Percentiles rank a stretch among this genome's conserved stretches.
These are phyloP conservation scores for Dromiciops gliroides DNA, from an alignment of 2,113 vertebrate species.

Conservation along the genomic window DNA sequence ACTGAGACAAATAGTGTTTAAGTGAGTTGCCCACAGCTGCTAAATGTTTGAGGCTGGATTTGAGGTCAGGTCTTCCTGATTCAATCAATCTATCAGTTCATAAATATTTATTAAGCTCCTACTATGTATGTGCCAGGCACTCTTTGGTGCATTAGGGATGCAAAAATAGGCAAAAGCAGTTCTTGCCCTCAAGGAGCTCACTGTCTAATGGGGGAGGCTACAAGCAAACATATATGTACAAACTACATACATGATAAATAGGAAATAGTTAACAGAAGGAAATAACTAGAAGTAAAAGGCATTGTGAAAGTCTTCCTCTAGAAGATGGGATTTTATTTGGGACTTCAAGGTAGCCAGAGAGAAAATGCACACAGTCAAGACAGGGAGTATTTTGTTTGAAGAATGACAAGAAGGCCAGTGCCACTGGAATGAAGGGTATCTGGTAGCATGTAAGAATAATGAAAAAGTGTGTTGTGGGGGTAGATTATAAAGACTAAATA, in stretches of 20 bases:
- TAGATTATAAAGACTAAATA: neutral
- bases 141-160: neutral
- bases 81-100: neutral
- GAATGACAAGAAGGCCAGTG: neutral
- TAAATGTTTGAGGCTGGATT: neutral
- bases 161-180: neutral
- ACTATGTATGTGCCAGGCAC: neutral
- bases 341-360: neutral
- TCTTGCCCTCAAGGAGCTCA: neutral
- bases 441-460: neutral
- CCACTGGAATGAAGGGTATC: neutral
- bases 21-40: neutral
- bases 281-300: neutral
- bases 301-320: neutral
- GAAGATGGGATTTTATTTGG: neutral
- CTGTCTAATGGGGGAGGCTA: neutral
- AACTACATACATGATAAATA: neutral
- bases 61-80: neutral
- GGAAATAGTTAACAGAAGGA: neutral
- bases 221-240: neutral
- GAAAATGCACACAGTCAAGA: neutral
- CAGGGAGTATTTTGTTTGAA: neutral
- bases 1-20: neutral
- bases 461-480: accelerated
- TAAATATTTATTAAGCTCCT: neutral